Base-by-base conservation (phyloP, 2,113 vertebrate species). In the Cyprinus carpio region DNA sequence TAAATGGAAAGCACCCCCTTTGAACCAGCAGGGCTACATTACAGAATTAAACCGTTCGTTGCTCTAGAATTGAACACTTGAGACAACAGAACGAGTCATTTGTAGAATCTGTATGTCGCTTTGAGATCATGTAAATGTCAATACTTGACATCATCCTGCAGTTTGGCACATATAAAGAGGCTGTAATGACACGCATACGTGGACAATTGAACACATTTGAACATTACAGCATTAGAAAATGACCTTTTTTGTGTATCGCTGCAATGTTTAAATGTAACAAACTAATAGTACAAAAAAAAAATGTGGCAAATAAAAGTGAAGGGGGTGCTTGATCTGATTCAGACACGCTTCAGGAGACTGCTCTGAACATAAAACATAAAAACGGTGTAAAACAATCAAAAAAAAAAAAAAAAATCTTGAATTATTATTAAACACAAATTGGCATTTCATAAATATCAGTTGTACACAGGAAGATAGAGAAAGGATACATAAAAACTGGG, bases 391-490 rank as follows among this genome's bases (percentile, higher is more conserved):
- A n/a, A 89, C 85, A 65, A 87, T 81, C 72, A 81, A 69, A 74
- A 64, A 15, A 64, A 71, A 64, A 15, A 64, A 71, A 75, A 72
- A 31, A 0, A 54, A 72, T 56, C 78, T 83, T 62, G 88, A 92
- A 90, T 91, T 82, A 88, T 90, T 92, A 89, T 89, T 29, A 91
- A 92, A 88, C 87, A 90, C 84, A 84, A 91, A 82, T 87, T 85
- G 89, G 90, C 87, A 87, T 90, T 91, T 92, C 9, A 92, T 92
- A 93, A 91, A 91, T 85, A 89, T 87, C 20, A 76, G 62, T 84
- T 76, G 84, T 92, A 94, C 93, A 93, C 87, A 89, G 89, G 74
- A 83, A 89, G 90, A 89, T 88, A 81, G 89, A 77, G 85, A 90
- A 88, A 91, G 92, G 74, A 23, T 62, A 84, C 27, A 86, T 74